Conservation (phyloP, 2,113 vertebrate species). For the Eidolon helvum region DNA sequence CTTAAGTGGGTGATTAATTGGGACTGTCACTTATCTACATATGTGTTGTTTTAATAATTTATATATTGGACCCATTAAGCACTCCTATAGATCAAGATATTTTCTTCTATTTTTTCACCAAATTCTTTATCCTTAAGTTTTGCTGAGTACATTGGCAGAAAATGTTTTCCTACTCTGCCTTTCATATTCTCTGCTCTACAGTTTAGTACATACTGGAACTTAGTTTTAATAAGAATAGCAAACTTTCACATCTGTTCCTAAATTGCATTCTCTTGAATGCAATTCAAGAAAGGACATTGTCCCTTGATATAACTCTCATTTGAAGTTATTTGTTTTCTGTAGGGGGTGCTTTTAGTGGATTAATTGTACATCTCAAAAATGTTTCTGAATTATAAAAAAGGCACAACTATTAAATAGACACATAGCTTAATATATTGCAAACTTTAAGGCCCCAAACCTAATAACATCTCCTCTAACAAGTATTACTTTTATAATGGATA, state of each 20-base stretch:
- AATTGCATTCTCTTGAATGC: not conserved
- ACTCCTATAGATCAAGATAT: not conserved
- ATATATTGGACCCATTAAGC: not conserved
- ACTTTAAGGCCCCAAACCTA: not conserved
- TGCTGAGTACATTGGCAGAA: not conserved
- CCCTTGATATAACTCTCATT: not conserved
- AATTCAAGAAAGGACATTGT: not conserved
- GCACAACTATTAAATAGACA: not conserved
- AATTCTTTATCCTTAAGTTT: not conserved
- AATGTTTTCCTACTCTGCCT: not conserved
- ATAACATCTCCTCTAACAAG: not conserved
- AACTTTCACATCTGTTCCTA: conserved; percentile 16
- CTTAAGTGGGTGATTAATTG: not conserved
- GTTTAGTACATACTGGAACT: not conserved
- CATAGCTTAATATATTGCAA: not conserved
- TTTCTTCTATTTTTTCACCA: not conserved
- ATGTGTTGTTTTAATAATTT: not conserved
- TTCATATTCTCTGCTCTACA: conserved; percentile 3
- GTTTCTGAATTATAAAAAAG: not conserved
- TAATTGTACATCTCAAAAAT: not conserved
- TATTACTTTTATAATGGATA: not conserved
- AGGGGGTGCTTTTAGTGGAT: not conserved
- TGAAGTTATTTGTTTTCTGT: conserved; percentile 26
- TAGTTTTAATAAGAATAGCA: conserved; percentile 46
- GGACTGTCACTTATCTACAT: not conserved